Conservation (phyloP, 2,888 invertebrate genomes). For the Drosophila quinaria region DNA sequence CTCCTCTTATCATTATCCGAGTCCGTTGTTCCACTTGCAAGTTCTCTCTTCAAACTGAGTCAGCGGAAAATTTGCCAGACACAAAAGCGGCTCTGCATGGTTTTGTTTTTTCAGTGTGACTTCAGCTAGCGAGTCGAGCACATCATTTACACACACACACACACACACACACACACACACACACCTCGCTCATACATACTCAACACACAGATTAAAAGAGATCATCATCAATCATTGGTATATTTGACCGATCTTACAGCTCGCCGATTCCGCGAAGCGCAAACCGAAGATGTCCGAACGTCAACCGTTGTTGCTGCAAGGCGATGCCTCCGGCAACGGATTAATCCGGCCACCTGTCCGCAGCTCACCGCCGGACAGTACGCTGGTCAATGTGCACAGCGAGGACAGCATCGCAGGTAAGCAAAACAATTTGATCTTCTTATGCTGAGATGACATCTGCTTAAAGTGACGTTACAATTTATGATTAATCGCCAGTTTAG, state of each 20-base stretch:
- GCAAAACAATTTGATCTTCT: conserved; percentile 10
- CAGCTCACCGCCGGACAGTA: conserved; percentile 85
- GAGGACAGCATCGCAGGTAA: conserved; percentile 83
- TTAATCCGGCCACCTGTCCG: conserved; percentile 82
- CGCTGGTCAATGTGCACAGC: conserved; percentile 85
- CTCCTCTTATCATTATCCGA: conserved; percentile 54
- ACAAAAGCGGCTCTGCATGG: conserved; percentile 48
- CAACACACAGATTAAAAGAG: neutral
- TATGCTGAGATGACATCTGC: conserved; percentile 36
- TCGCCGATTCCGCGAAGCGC: conserved; percentile 57
- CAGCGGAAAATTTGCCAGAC: conserved; percentile 65
- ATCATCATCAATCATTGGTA: conserved; percentile 5
- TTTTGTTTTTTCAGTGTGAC: conserved; percentile 53
- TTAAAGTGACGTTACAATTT: conserved; percentile 5
- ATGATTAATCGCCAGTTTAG: neutral
- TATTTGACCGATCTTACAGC: conserved; percentile 44
- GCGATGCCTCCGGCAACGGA: conserved; percentile 70
- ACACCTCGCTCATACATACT: neutral
- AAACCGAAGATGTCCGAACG: conserved; percentile 89
- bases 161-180: neutral
- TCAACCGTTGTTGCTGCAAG: conserved; percentile 88
- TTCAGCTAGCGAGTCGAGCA: conserved; percentile 44
- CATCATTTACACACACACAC: conserved; percentile 20
- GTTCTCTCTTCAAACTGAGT: conserved; percentile 43
- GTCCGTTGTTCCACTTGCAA: conserved; percentile 37